phyloP scores from a whole-genome alignment of 2,888 invertebrate species.

The Stictocephala bisonia region DNA sequence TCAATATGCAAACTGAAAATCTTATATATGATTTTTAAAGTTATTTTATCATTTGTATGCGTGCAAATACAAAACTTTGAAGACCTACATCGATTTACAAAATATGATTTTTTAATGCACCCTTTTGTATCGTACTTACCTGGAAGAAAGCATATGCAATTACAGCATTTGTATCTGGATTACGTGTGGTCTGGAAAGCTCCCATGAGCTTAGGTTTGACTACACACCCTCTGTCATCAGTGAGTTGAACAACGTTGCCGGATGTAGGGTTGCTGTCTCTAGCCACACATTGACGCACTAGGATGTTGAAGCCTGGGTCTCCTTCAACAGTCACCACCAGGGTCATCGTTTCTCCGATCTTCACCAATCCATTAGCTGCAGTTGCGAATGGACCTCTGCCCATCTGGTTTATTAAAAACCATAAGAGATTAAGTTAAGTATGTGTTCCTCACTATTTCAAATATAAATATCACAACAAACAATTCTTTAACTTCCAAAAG shows the following conservation, averaged over 20 bases:
- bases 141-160: slow-evolving; percentile 82
- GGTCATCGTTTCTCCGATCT: slow-evolving; percentile 86
- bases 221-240: slow-evolving; percentile 81
- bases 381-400: slow-evolving; percentile 83
- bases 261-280: slow-evolving; percentile 73
- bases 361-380: slow-evolving; percentile 80
- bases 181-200: slow-evolving; percentile 82
- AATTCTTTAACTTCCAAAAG: too few relatives aligned
- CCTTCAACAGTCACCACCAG: slow-evolving; percentile 83
- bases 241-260: slow-evolving; percentile 73
- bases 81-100: too few relatives aligned
- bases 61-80: too few relatives aligned
- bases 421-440: too few relatives aligned
- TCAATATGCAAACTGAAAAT: too few relatives aligned
- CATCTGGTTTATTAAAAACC: too few relatives aligned
- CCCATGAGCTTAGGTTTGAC: slow-evolving; percentile 84
- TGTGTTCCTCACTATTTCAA: too few relatives aligned
- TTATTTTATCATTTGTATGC: not conserved
- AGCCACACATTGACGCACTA: slow-evolving; percentile 80
- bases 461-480: too few relatives aligned
- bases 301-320: slow-evolving; percentile 80
- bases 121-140: slow-evolving; percentile 53
- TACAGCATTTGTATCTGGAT: slow-evolving; percentile 78
- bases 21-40: not conserved
- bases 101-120: too few relatives aligned